Conservation (phyloP, 2,797 vertebrate genomes). For the Anguilla megastoma region DNA sequence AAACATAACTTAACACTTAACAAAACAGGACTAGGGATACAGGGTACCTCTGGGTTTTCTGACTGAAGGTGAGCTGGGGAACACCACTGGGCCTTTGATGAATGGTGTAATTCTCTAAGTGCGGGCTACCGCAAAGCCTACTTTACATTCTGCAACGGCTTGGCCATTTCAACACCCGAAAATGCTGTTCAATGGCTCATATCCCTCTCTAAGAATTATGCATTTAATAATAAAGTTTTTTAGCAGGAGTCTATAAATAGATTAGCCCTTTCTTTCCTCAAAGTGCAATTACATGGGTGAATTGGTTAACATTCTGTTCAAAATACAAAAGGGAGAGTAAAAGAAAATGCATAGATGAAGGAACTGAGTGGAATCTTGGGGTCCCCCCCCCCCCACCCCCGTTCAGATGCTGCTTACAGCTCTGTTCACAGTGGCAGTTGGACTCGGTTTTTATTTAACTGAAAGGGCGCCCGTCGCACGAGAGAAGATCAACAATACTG, state of each 20-base stretch:
- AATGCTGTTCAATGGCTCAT: slow-evolving; percentile 46
- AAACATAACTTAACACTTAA: slow-evolving; percentile 73
- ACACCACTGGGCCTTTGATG: slow-evolving; percentile 41
- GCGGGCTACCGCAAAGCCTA: slow-evolving; percentile 59
- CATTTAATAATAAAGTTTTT: slow-evolving; percentile 11
- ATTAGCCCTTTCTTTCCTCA: slow-evolving; percentile 7
- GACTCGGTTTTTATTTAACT: not conserved
- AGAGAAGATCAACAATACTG: slow-evolving; percentile 33
- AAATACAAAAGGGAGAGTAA: not conserved
- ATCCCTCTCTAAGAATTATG: slow-evolving; percentile 40
- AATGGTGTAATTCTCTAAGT: slow-evolving; percentile 58
- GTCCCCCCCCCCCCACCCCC: no score
- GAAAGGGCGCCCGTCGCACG: not conserved
- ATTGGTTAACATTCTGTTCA: not conserved
- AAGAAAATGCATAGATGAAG: not conserved
- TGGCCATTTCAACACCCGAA: slow-evolving; percentile 48
- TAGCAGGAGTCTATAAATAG: slow-evolving; percentile 13
- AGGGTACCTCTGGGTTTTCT: slow-evolving; percentile 61
- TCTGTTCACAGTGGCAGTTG: not conserved
- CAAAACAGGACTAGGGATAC: slow-evolving; percentile 68
- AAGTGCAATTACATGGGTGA: not conserved
- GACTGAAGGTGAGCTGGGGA: slow-evolving; percentile 61
- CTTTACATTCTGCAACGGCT: slow-evolving; percentile 52
- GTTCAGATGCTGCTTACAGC: not conserved
- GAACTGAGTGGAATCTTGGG: not conserved